Evolutionary conservation across 2,797 vertebrate genomes (phyloP).

Genomic region (Nyctibius grandis): DNA sequence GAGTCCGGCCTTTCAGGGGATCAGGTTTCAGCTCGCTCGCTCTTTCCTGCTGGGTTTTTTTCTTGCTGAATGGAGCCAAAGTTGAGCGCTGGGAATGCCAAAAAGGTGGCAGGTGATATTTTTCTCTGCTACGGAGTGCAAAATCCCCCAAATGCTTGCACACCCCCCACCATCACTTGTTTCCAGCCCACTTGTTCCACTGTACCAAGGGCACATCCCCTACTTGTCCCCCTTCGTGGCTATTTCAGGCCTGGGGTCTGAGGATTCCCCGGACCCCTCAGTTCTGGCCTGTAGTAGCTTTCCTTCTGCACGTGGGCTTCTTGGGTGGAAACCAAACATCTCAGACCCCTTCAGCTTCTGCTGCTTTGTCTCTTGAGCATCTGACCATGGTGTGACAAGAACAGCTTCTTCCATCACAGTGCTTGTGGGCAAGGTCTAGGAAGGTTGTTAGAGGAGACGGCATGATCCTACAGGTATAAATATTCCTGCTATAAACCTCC

Average conservation of each 20-base stretch:
- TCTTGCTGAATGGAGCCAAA: slow-evolving; percentile 17
- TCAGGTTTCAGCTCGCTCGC: slow-evolving; percentile 59
- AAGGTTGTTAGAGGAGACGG: background rate
- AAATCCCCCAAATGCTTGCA: background rate
- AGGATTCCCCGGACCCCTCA: background rate
- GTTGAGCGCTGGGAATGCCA: background rate
- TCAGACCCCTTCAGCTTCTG: background rate
- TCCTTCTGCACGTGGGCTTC: background rate
- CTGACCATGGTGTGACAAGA: background rate
- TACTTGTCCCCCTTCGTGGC: background rate
- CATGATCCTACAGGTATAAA: background rate
- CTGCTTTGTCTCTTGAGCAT: background rate
- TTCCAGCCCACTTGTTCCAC: background rate
- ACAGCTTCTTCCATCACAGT: background rate
- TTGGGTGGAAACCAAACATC: background rate
- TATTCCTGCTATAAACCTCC: background rate
- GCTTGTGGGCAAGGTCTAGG: background rate
- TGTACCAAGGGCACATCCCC: background rate
- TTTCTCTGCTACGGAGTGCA: background rate
- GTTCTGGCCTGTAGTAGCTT: background rate
- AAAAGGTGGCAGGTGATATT: slow-evolving; percentile 42
- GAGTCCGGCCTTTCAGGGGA: slow-evolving; percentile 39
- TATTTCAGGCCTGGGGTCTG: background rate
- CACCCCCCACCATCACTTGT: background rate
- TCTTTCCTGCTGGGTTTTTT: slow-evolving; percentile 43